Conservation (phyloP, 2,888 invertebrate species). For the Eupeodes luniger region DNA sequence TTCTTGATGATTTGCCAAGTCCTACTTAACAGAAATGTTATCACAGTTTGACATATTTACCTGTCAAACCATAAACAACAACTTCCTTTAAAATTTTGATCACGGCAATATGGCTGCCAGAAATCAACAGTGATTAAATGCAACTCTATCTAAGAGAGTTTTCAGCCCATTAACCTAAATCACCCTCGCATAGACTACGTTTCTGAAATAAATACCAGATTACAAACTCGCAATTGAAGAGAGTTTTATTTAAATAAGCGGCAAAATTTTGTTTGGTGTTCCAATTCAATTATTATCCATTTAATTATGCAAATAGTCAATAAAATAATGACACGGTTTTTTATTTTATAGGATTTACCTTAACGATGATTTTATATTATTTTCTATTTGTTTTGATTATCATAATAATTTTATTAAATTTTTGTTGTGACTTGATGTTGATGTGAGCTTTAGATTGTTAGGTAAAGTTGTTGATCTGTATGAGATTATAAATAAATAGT, state of each 20-base stretch:
- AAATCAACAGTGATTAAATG: too few relatives aligned
- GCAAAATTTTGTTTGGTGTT: conserved; percentile 11
- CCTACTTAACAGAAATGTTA: too few relatives aligned
- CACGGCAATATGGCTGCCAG: too few relatives aligned
- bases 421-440: background rate
- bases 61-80: too few relatives aligned
- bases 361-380: background rate
- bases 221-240: background rate
- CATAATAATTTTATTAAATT: conserved; percentile 11
- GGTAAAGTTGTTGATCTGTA: background rate
- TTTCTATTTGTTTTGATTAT: conserved; percentile 21
- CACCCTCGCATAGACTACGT: background rate
- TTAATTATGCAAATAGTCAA: conserved; percentile 24
- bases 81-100: too few relatives aligned
- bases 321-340: conserved; percentile 11
- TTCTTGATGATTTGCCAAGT: too few relatives aligned
- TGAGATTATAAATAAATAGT: conserved; percentile 1
- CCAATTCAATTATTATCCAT: conserved; percentile 34
- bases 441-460: background rate
- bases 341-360: background rate
- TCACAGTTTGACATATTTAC: too few relatives aligned
- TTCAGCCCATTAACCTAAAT: background rate
- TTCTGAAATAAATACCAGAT: background rate
- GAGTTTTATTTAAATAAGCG: conserved; percentile 2
- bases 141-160: too few relatives aligned